phyloP scores from a whole-genome alignment of 2,113 vertebrate genomes.

The Candoia aspera region DNA sequence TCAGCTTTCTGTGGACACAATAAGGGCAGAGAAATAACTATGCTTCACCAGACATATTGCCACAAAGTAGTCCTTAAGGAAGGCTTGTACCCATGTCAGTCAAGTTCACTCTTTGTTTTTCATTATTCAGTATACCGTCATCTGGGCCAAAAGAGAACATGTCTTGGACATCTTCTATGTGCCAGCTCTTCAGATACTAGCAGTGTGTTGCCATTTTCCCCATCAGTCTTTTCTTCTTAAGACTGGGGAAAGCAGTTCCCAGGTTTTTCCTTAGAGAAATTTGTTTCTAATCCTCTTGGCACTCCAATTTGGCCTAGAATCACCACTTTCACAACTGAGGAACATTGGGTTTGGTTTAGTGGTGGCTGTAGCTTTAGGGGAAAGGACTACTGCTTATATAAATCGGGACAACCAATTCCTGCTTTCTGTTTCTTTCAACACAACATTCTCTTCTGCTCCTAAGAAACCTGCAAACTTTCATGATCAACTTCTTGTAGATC shows the following conservation, averaged over 20 bases:
- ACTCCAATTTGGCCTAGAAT: neutral
- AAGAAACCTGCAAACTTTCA: neutral
- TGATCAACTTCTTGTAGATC: neutral
- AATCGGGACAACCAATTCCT: neutral
- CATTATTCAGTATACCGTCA: neutral
- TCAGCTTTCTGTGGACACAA: neutral
- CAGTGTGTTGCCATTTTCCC: neutral
- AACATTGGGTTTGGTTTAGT: no score
- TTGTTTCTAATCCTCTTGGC: neutral
- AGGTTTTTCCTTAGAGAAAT: neutral
- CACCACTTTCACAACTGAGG: neutral
- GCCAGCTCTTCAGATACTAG: neutral
- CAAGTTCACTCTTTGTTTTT: neutral
- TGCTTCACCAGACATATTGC: neutral
- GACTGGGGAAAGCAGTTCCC: neutral
- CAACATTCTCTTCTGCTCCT: neutral
- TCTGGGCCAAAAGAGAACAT: neutral
- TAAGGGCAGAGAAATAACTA: neutral
- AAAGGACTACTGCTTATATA: neutral
- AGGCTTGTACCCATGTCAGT: neutral
- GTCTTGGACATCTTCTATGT: neutral
- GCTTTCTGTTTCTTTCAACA: neutral
- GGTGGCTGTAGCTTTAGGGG: neutral
- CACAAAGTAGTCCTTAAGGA: neutral
- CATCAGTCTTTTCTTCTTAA: neutral